Base-by-base conservation (phyloP, 1,140 invertebrate genomes). In the Ceratina japonica region DNA sequence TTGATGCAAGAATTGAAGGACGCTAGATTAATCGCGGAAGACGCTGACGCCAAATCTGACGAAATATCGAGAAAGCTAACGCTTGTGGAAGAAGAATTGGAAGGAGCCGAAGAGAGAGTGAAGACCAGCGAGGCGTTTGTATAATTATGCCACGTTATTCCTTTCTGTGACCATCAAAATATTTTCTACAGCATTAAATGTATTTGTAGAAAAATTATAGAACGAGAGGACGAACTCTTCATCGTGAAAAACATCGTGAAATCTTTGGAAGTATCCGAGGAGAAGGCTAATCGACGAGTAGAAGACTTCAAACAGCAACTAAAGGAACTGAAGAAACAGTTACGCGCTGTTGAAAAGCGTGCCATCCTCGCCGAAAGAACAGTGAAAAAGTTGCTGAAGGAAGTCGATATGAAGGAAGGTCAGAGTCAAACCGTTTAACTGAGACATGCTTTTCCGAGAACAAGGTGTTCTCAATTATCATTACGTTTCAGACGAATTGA, bases 61-160 rank as follows among this genome's bases (percentile, higher is more conserved):
- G 96, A 97, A 91, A 96, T 97, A 86, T 95, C 97, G 82, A 96
- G 95, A 93, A 98, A 98, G 92, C 93, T 97, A 92, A 96, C 96
- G 88, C 96, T 97, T 93, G 96, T 97, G 94, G 97, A 97, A 92
- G 97, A 97, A 88, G 97, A 97, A 91, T 93, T 97, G 82, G 97
- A 97, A 93, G 95, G 96, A 84, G 96, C 97, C 87, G 97, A 97
- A 92, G 96, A 97, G 89, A 94, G 97, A 90, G 96, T 97, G 76
- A 97, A 97, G 91, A 96, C 96, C 89, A 96, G 97, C 91, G 97
- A 97, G 93, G 95, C 95, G 96, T 97, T 93, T 93, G 94, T 93
- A 81, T 83, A 85, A 37, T 44, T 75, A 27, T 22, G 54, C 81
- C 27, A 54, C 31, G 27, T 51, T 81, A 20, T 13, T 15, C 7